These are phyloP conservation scores for Dicrurus megarhynchus DNA, from an alignment of 2,113 vertebrate genomes.

Conservation along the genomic window DNA sequence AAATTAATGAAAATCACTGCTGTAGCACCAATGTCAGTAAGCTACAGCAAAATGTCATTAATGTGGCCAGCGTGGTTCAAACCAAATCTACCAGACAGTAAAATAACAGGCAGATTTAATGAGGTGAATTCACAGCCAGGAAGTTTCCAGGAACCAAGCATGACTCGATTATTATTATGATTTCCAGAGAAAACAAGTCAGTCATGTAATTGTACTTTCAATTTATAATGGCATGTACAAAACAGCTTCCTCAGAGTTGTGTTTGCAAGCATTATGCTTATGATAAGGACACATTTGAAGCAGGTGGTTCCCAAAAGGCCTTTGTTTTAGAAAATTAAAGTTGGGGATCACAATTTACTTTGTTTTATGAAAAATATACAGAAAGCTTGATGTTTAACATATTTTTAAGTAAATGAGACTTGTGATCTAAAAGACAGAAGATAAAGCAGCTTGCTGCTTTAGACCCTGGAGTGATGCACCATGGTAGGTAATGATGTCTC, in stretches of 20 bases:
- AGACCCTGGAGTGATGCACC: background rate
- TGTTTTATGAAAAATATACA: background rate
- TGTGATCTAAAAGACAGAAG: background rate
- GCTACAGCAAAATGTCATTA: background rate
- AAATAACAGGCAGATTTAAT: background rate
- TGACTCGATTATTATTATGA: background rate
- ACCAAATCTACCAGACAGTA: background rate
- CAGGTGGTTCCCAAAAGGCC: background rate
- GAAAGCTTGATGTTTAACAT: background rate
- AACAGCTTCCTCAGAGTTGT: background rate
- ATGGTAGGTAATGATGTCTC: background rate
- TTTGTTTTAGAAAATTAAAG: background rate
- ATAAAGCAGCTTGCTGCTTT: background rate
- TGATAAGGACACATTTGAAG: background rate
- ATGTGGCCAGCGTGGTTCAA: background rate
- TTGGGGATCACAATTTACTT: background rate
- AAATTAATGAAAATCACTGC: background rate
- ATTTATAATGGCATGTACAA: background rate
- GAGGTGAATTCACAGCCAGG: background rate
- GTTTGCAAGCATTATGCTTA: background rate
- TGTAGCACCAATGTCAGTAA: background rate
- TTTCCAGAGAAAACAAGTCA: slow-evolving; percentile 34
- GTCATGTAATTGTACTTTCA: slow-evolving; percentile 17
- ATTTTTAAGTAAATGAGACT: background rate
- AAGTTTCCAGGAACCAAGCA: background rate